Percentiles rank a stretch among this genome's conserved stretches.
Evolutionary conservation across 2,888 invertebrate genomes (phyloP).

Genomic region (Diabrotica balteata): DNA sequence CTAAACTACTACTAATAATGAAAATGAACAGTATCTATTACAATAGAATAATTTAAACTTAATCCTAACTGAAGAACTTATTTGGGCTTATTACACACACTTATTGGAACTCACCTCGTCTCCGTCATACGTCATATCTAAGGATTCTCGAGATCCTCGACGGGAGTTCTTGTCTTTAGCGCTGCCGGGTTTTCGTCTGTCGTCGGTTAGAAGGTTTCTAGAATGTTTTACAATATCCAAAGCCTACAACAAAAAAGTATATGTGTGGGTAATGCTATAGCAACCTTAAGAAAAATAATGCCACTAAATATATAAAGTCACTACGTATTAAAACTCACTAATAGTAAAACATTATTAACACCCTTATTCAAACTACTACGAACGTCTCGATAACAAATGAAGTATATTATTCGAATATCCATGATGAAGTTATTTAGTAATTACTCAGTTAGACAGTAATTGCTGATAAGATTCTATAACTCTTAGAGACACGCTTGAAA

Average conservation of each 20-base stretch:
- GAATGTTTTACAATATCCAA: slow-evolving; percentile 93
- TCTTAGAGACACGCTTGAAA: no score
- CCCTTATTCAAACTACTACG: no score
- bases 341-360: no score
- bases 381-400: no score
- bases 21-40: slow-evolving; percentile 30
- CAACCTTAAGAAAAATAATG: no score
- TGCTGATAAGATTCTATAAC: no score
- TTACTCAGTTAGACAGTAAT: no score
- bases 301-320: no score
- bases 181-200: slow-evolving; percentile 59
- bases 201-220: slow-evolving; percentile 75
- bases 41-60: slow-evolving; percentile 24
- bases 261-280: no score
- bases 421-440: no score
- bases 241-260: slow-evolving; percentile 66
- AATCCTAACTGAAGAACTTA: slow-evolving; percentile 19
- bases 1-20: slow-evolving; percentile 27
- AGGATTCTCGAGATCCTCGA: slow-evolving; percentile 74
- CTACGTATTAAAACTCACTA: no score
- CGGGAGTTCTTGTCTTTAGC: slow-evolving; percentile 68
- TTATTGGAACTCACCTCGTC: slow-evolving; percentile 69
- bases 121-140: slow-evolving; percentile 76
- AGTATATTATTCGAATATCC: no score
- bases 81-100: slow-evolving; percentile 20